Conservation (phyloP, 2,113 vertebrate genomes). For the Xiphias gladius region DNA sequence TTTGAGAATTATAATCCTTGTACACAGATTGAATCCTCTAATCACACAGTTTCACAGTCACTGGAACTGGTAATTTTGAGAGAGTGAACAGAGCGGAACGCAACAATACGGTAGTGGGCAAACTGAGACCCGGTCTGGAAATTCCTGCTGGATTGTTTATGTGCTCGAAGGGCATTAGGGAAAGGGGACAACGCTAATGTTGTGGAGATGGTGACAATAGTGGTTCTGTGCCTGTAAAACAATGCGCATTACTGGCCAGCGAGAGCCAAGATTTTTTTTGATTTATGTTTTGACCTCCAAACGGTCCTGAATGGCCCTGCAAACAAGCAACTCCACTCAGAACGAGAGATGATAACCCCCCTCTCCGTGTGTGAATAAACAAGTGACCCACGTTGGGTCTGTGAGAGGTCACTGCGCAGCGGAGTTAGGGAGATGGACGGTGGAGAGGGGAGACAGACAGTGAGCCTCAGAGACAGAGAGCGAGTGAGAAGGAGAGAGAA, state of each 20-base stretch:
- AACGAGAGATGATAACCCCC: slow-evolving; percentile 50
- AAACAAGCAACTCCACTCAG: slow-evolving; percentile 55
- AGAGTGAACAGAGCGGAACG: slow-evolving; percentile 65
- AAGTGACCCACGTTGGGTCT: slow-evolving; percentile 64
- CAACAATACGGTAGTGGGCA: slow-evolving; percentile 48
- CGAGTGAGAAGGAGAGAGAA: slow-evolving; percentile 9
- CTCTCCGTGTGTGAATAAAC: slow-evolving; percentile 59
- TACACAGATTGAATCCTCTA: slow-evolving; percentile 69
- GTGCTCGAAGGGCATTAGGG: slow-evolving; percentile 46
- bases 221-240: slow-evolving; percentile 68
- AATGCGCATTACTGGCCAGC: slow-evolving; percentile 44
- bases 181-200: slow-evolving; percentile 59
- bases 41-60: slow-evolving; percentile 73
- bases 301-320: slow-evolving; percentile 42
- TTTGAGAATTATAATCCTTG: slow-evolving; percentile 63
- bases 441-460: slow-evolving; percentile 55
- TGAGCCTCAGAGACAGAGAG: slow-evolving; percentile 38
- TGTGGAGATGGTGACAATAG: slow-evolving; percentile 68
- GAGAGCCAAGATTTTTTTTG: slow-evolving; percentile 52
- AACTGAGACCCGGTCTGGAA: slow-evolving; percentile 56
- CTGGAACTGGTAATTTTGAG: slow-evolving; percentile 67
- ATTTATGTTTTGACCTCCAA: slow-evolving; percentile 62
- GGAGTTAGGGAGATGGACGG: slow-evolving; percentile 57
- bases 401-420: slow-evolving; percentile 65
- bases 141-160: slow-evolving; percentile 77